Base-by-base conservation (phyloP, 2,113 vertebrate genomes). In the Microcebus griseorufus region DNA sequence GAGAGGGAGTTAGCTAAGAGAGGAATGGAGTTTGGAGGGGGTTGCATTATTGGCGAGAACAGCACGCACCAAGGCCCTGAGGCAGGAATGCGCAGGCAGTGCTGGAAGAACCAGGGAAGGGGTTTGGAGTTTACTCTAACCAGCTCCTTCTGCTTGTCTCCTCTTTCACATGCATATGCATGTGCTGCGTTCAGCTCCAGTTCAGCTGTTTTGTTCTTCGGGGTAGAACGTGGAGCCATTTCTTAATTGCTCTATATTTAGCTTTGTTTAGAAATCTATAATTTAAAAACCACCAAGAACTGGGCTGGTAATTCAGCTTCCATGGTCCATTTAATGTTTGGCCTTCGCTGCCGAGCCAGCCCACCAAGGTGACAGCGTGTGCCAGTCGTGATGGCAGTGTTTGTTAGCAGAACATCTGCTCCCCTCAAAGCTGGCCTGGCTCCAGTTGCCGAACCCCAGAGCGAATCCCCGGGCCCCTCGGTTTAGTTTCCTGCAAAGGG, bases 231-330 rank as follows among this genome's bases (percentile, higher is more conserved):
- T 89, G 58, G 93, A 96, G 18, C 39, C 82, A 13, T 96, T 95
- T 94, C 88, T 97, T 96, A 95, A 97, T 96, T 96, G 92, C 55
- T 93, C 90, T 96, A 73, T 93, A 95, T 94, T 96, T 97, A 95
- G 88, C 64, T 96, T 88, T 97, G 62, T 90, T 96, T 93, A 75
- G 94, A 97, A 95, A 96, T 91, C 90, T 97, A 55, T 97, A 94
- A 96, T 96, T 97, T 96, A 78, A 89, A 96, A 97, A 93, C 90
- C 96, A 91, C 95, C 82, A 79, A 94, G 73, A 65, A 55, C 60
- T 92, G 45, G 82, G 62, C 90, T 97, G 93, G 90, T 93, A 92
- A 98, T 91, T 96, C 81, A 70, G 78, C 88, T 94, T 94, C 88
- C 67, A 94, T 29, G 95, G 95, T 90, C 67, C 89, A 94, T 96